Evolutionary conservation across 1,140 invertebrate species (phyloP).

Genomic region (Reticulitermes speratus): DNA sequence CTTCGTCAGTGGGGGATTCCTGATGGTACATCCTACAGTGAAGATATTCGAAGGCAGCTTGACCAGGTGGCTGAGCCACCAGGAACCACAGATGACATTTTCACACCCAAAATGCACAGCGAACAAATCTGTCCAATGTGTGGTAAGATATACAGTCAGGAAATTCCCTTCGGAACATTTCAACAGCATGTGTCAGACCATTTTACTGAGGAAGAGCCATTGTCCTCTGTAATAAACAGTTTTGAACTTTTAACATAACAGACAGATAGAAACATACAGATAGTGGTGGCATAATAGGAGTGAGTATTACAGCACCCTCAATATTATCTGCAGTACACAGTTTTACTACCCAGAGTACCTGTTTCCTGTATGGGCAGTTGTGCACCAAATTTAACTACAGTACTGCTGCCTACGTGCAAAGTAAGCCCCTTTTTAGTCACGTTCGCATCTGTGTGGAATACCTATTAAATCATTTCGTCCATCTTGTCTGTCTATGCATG

Average conservation of each 20-base stretch:
- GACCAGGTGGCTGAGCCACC: slow-evolving; percentile 28
- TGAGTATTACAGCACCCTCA: too few species aligned
- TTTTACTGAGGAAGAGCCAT: slow-evolving; percentile 43
- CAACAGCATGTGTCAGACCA: slow-evolving; percentile 53
- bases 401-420: too few species aligned
- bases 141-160: slow-evolving; percentile 43
- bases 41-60: slow-evolving; percentile 8
- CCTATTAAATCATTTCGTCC: too few species aligned
- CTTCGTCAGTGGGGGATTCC: not conserved
- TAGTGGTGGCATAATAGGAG: too few species aligned
- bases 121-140: slow-evolving; percentile 51
- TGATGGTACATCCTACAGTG: slow-evolving; percentile 2
- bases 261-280: too few species aligned
- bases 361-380: too few species aligned
- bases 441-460: too few species aligned
- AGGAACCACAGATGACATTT: slow-evolving; percentile 28
- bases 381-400: too few species aligned
- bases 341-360: too few species aligned
- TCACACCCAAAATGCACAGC: slow-evolving; percentile 34
- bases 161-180: slow-evolving; percentile 46
- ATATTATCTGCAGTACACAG: too few species aligned
- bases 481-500: too few species aligned
- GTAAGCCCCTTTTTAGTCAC: too few species aligned
- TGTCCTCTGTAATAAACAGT: slow-evolving; percentile 32
- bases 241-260: slow-evolving; percentile 38